Conservation (phyloP, 1,140 invertebrate genomes). For the Paralvinella palmiformis region DNA sequence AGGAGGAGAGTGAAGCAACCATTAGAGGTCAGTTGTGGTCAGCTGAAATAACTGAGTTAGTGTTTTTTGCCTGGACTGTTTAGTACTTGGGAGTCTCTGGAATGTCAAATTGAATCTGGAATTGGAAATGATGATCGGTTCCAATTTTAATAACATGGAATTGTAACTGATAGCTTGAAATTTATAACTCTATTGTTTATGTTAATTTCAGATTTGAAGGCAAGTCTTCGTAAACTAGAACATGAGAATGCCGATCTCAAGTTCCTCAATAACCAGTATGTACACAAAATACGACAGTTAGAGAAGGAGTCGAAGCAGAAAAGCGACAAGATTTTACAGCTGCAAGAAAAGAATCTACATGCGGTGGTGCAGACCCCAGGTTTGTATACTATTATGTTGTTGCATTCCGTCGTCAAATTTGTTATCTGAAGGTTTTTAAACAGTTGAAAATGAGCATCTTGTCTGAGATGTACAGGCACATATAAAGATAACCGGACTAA, state of each 20-base stretch:
- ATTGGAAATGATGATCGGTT: background rate
- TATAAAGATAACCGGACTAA: too few species aligned
- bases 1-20: constrained; percentile 59
- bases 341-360: constrained; percentile 58
- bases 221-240: constrained; percentile 55
- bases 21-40: constrained; percentile 49
- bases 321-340: constrained; percentile 55
- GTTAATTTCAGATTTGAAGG: constrained; percentile 56
- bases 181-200: constrained; percentile 1
- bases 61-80: too few species aligned
- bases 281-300: constrained; percentile 54
- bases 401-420: background rate
- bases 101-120: too few species aligned
- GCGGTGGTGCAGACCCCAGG: constrained; percentile 51
- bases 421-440: too few species aligned
- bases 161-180: background rate
- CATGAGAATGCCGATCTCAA: constrained; percentile 58
- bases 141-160: background rate
- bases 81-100: too few species aligned
- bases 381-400: constrained; percentile 16
- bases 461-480: too few species aligned
- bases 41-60: too few species aligned
- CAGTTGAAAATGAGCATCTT: too few species aligned
- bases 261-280: constrained; percentile 56
- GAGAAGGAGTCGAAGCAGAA: constrained; percentile 57